phyloP scores from a whole-genome alignment of 2,888 invertebrate genomes.

The Polietes domitor region DNA sequence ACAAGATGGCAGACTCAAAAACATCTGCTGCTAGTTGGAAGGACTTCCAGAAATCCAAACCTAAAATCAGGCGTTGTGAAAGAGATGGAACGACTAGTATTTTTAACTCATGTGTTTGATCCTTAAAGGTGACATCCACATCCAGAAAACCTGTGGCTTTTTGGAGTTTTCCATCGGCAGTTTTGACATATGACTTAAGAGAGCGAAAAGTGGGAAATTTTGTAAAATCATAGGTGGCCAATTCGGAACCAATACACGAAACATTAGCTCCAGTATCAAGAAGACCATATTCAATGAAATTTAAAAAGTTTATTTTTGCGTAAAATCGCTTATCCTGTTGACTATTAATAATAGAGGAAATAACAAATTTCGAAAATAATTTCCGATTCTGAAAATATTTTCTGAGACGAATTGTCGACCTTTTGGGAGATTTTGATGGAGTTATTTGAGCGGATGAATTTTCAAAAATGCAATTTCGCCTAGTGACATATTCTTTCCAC shows the following conservation, averaged over 20 bases:
- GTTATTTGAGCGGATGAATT: not conserved
- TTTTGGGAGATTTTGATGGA: too few species aligned
- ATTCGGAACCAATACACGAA: not conserved
- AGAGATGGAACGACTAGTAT: conserved; percentile 1
- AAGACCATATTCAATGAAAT: not conserved
- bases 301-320: not conserved
- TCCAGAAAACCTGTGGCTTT: not conserved
- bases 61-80: conserved; percentile 4
- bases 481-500: not conserved
- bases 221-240: not conserved
- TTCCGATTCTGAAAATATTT: too few species aligned
- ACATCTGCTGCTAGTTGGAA: not conserved
- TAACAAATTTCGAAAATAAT: not conserved
- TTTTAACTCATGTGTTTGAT: not conserved
- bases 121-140: not conserved
- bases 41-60: conserved; percentile 14
- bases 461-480: not conserved
- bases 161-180: not conserved
- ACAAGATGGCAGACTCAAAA: not conserved
- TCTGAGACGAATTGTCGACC: too few species aligned
- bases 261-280: conserved; percentile 6
- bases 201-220: not conserved
- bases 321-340: conserved; percentile 1
- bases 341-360: not conserved
- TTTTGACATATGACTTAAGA: not conserved